Conservation (phyloP, 2,113 vertebrate species). For the Prietella phreatophila region DNA sequence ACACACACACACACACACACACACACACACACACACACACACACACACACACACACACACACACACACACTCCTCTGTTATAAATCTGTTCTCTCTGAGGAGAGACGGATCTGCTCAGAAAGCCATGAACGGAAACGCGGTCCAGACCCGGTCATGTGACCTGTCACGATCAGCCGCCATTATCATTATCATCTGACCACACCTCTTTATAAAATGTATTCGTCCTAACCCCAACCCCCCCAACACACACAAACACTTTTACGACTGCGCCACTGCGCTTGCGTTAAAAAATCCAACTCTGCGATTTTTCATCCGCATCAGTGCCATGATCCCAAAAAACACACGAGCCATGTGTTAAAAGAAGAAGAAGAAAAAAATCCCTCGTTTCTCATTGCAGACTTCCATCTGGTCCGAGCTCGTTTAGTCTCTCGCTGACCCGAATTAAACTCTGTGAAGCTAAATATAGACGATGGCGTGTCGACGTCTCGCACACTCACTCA, state of each 20-base stretch:
- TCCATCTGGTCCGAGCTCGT: constrained; percentile 19
- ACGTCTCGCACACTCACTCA: neutral
- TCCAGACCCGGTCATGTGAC: neutral
- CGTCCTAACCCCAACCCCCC: neutral
- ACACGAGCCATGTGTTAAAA: neutral
- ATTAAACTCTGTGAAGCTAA: constrained; percentile 39
- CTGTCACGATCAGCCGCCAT: neutral
- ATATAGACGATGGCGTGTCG: neutral
- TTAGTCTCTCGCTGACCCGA: constrained; percentile 43
- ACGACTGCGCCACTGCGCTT: neutral
- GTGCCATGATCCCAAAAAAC: neutral
- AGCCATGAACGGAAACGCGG: neutral
- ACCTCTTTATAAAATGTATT: neutral
- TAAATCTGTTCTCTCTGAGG: too few relatives aligned
- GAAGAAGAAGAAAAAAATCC: neutral
- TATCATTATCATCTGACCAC: neutral
- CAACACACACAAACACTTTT: too few relatives aligned
- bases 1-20: too few relatives aligned
- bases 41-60: constrained; percentile 19
- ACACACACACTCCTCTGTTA: neutral
- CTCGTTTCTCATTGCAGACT: neutral
- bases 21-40: constrained; percentile 18
- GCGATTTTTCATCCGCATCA: neutral
- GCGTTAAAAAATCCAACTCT: neutral
- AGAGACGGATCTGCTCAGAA: neutral